Conservation (phyloP, 2,113 vertebrate species). For the Garra rufa region DNA sequence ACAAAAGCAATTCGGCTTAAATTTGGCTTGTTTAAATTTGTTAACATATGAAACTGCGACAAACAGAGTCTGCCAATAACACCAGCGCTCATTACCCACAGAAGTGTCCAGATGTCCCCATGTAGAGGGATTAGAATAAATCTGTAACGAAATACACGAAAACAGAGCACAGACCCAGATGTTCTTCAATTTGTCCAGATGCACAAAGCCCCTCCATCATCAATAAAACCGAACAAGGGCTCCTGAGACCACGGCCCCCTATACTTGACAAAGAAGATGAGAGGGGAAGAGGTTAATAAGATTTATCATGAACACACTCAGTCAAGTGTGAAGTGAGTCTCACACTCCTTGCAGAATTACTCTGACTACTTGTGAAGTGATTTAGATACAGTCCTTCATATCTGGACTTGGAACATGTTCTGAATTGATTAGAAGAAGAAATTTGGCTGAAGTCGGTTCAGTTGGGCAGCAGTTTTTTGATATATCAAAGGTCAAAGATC, state of each 20-base stretch:
- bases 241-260: neutral
- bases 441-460: neutral
- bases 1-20: conserved; percentile 18
- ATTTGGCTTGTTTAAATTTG: conserved; percentile 23
- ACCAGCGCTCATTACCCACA: neutral
- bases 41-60: neutral
- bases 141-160: conserved; percentile 3
- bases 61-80: conserved; percentile 1
- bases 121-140: conserved; percentile 20
- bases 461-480: conserved; percentile 5
- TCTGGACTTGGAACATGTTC: conserved; percentile 2
- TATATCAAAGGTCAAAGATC: neutral
- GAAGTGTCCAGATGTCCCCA: conserved; percentile 36
- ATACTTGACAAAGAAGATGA: conserved; percentile 42
- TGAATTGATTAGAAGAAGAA: conserved; percentile 43
- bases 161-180: neutral
- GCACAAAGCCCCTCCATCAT: conserved; percentile 20
- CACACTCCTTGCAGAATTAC: conserved; percentile 34
- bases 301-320: conserved; percentile 6
- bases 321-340: conserved; percentile 48
- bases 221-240: conserved; percentile 45
- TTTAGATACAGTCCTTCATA: conserved; percentile 27
- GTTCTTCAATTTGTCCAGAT: conserved; percentile 33
- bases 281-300: conserved; percentile 62
- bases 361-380: neutral